Evolutionary conservation across 2,797 vertebrate species (phyloP).

Genomic region (Chromobotia macracanthus): DNA sequence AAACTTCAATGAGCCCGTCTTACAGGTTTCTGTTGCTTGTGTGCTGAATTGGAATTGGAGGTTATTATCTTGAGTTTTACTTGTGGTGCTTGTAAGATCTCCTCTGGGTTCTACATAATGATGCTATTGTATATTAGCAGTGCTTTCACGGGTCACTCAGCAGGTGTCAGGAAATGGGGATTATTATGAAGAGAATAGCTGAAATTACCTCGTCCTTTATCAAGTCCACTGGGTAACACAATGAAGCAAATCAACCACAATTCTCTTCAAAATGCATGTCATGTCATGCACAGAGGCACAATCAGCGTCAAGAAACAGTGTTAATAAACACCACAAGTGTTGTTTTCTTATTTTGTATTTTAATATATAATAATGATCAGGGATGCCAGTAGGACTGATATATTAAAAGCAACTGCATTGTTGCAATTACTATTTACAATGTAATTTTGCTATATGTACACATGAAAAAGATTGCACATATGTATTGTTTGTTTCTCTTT

Average conservation of each 20-base stretch:
- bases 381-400: too few relatives aligned
- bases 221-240: slow-evolving; percentile 30
- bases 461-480: too few relatives aligned
- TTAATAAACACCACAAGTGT: neutral
- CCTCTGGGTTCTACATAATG: slow-evolving; percentile 41
- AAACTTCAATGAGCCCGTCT: neutral
- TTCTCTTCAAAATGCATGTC: slow-evolving; percentile 13
- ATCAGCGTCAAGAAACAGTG: neutral
- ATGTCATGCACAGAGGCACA: slow-evolving; percentile 3
- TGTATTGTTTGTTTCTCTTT: too few relatives aligned
- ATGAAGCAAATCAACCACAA: slow-evolving; percentile 32
- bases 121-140: slow-evolving; percentile 45
- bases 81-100: slow-evolving; percentile 32
- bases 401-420: too few relatives aligned
- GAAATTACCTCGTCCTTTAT: slow-evolving; percentile 41
- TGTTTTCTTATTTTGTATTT: too few relatives aligned
- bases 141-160: slow-evolving; percentile 44
- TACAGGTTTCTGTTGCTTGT: neutral
- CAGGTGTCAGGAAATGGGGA: slow-evolving; percentile 46
- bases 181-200: slow-evolving; percentile 51
- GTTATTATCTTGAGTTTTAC: slow-evolving; percentile 50
- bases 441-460: too few relatives aligned
- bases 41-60: slow-evolving; percentile 8
- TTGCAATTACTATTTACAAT: too few relatives aligned
- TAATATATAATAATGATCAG: too few relatives aligned